Evolutionary conservation across 1,140 invertebrate species (phyloP), one percentile per base, ranked within the genome.

Genomic region (Helicorthomorpha holstii): DNA sequence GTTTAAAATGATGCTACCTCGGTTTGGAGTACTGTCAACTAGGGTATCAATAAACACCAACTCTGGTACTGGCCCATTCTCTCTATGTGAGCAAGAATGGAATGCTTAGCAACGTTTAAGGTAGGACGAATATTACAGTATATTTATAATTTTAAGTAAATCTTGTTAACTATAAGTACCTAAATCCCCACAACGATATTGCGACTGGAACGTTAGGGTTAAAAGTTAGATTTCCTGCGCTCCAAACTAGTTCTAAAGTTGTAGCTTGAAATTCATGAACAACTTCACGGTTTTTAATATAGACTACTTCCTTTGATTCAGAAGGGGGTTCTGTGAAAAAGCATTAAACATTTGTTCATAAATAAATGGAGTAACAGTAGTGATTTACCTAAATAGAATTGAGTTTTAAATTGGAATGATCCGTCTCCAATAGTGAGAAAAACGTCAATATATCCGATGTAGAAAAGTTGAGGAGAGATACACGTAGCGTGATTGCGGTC

Each of bases 381-480:
- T 41, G 14, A 50, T 74, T 76, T 74, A 88, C 85, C 85, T 45
- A 94, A 81, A 64, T 90, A 91, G 66, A 81, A 93, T 73, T 80
- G 82, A 59, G 89, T 88, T 61, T 87, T 88, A 85, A 89, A 95
- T 58, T 90, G 82, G 63, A 80, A 88, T 22, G 75, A 77, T 59
- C 82, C 83, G 38, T 79, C 83, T 48, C 73, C 66, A 44, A 92
- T 79, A 2, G 85, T 81, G 22, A 94, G 79, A 58, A 86, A 82
- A 55, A 96, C 83, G 41, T 85, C 77, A 4, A 94, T 80, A 60
- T 91, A 94, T 2, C 90, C 90, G 61, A 93, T 85, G 22, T 85
- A 87, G 66, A 81, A 81, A n/a, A 93, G 74, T 51, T 78, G 77
- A 0, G 90, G 90, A 61, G 91, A 86, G 1, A 93, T 75, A 59